Conservation (phyloP, 2,797 vertebrate genomes). For the Oreonectes daqikongensis region DNA sequence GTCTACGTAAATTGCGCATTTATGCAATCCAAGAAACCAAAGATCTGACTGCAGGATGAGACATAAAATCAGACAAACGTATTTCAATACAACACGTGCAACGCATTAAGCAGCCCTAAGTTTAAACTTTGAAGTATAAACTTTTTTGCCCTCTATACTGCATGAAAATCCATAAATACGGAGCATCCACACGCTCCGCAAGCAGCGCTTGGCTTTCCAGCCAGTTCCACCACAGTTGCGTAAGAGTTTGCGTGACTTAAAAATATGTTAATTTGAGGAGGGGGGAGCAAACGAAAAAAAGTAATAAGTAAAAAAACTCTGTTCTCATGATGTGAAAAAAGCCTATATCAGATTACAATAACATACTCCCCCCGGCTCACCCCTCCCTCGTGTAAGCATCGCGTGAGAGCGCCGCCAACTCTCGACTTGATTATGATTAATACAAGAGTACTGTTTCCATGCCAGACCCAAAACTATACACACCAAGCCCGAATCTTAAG, state of each 20-base stretch:
- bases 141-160: not conserved
- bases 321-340: constrained; percentile 72
- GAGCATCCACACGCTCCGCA: constrained; percentile 14
- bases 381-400: constrained; percentile 74
- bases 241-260: constrained; percentile 76
- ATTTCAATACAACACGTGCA: not conserved
- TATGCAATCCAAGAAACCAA: not conserved
- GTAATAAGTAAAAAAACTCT: constrained; percentile 69
- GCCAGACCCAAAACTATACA: constrained; percentile 66
- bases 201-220: constrained; percentile 13
- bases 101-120: too few relatives aligned
- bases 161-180: not conserved
- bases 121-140: too few relatives aligned
- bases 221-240: constrained; percentile 61
- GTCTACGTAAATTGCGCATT: not conserved
- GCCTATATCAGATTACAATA: constrained; percentile 78
- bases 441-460: constrained; percentile 71
- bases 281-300: constrained; percentile 57
- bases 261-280: constrained; percentile 78
- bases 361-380: constrained; percentile 59
- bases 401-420: constrained; percentile 78
- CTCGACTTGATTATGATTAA: constrained; percentile 79
- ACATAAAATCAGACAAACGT: too few relatives aligned
- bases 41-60: not conserved
- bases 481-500: constrained; percentile 69